Base-by-base conservation (phyloP, 2,797 vertebrate genomes). In the Anas acuta region DNA sequence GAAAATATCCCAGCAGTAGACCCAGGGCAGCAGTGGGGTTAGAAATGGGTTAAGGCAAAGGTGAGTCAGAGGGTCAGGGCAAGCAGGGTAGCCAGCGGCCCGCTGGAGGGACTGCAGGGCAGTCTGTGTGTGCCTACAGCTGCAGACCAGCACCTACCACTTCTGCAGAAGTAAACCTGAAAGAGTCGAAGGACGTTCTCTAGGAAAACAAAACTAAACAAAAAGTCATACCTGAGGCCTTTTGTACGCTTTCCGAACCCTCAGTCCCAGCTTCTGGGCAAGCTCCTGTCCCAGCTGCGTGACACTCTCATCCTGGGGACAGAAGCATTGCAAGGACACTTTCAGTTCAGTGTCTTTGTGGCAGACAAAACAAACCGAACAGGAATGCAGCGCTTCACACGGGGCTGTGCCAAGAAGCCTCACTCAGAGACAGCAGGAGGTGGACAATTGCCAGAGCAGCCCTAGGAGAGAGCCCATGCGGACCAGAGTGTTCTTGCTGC, bases 261-360 rank as follows among this genome's bases (percentile, higher is more conserved):
- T 99, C 92, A 99, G 93, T 60, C 99, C 99, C 84, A 99, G 97
- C 97, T 99, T 99, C 96, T 98, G 99, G 37, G 99, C 99, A 93
- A 99, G 98, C 93, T 99, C 99, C 98, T 99, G 99, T 69, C 99
- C 99, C 80, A 99, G 97, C 5, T 99, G 99, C 4, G 98, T 98
- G 49, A 99, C 99, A 3, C 99, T 99, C 85, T 98, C 98, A 97
- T 99, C 99, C 99, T 99, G 87, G 47, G 80, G 43, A 94, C 58
- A 67, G 93, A 53, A 64, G 2, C 82, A 94, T 87, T 56, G 43
- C 72, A 9, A 57, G 20, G 32, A 92, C 47, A 78, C 30, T 92
- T 87, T 87, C 39, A 92, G 86, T 84, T 89, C 88, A 93, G 64
- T 43, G 67, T 49, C 65, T 93, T 87, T 73, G 47, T 9, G 5